Base-by-base conservation (phyloP, 1,140 invertebrate species). In the Chrysopa pallens region DNA sequence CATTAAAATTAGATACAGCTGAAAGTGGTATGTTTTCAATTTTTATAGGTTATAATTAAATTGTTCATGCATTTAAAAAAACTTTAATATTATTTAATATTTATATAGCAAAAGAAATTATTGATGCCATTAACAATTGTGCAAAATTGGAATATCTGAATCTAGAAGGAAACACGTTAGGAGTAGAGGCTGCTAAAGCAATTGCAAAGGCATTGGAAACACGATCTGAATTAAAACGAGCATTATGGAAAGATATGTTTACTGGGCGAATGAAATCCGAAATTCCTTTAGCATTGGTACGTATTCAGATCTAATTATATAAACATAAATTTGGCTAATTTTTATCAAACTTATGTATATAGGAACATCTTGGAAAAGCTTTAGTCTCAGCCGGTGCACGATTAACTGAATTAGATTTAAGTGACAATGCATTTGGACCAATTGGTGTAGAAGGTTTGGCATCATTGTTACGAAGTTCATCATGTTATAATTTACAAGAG, bases 351-450 rank as follows among this genome's bases (percentile, higher is more conserved):
- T 38, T 9, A 13, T 38, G 50, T 46, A 63, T 63, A 6, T 59
- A 84, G 80, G 70, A 76, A 62, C 73, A 73, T 48, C 63, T 98
- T 2, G 83, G 88, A 6, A 69, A 69, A 45, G 91, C 86, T 6
- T 72, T 98, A 38, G 86, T 88, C 40, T 52, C 57, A 8, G 83
- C 90, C 0, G 73, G 74, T 3, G 85, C 87, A 2, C 65, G 75
- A 4, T 67, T 99, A 0, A 73, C 78, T 0, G 83, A 90, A 49
- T 62, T 99, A 8, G 92, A 98, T 57, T 68, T 98, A 1, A 96
- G 92, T 65, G 94, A 98, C 59, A 99, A 98, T 73, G 95, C 95
- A 0, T 85, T 98, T 58, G 95, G 95, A 6, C 93, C 94, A 0
- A 89, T 94, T 56, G 94, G 92, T 31, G 83, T 97, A 39, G 70